Evolutionary conservation across 2,888 invertebrate species (phyloP).

Genomic region (Phengaris alcon): DNA sequence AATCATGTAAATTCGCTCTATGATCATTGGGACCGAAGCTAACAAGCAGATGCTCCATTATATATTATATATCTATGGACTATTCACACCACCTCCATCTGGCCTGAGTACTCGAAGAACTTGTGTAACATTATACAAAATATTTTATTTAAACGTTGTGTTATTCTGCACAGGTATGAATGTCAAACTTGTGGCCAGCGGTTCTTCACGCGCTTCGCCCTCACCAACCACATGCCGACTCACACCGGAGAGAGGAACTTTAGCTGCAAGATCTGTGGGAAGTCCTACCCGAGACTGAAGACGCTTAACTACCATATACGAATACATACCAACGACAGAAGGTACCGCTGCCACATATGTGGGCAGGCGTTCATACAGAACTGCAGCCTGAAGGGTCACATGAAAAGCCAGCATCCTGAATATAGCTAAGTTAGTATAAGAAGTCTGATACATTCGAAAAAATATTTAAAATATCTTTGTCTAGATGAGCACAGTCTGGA

Average conservation of each 20-base stretch:
- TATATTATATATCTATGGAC: too few species aligned
- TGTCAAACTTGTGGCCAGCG: conserved; percentile 69
- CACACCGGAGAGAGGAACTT: conserved; percentile 69
- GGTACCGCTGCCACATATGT: conserved; percentile 61
- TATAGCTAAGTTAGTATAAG: conserved; percentile 48
- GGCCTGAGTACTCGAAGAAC: not conserved
- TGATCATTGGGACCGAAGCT: too few species aligned
- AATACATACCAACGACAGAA: conserved; percentile 64
- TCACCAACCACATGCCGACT: conserved; percentile 70
- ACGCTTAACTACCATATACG: conserved; percentile 66
- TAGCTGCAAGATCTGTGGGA: conserved; percentile 67
- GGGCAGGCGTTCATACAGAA: conserved; percentile 72
- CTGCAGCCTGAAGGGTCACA: conserved; percentile 68
- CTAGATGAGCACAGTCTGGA: too few species aligned
- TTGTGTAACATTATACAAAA: too few species aligned
- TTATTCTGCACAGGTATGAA: conserved; percentile 54
- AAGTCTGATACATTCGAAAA: too few species aligned
- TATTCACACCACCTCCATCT: too few species aligned
- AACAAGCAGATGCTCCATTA: too few species aligned
- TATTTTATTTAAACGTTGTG: not conserved
- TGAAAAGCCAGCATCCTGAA: conserved; percentile 70
- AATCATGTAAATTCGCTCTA: too few species aligned
- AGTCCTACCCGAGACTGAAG: conserved; percentile 64
- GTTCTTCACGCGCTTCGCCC: conserved; percentile 68
- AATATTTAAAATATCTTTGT: too few species aligned